Conservation (phyloP, 2,888 invertebrate genomes). For the Tyria jacobaeae region DNA sequence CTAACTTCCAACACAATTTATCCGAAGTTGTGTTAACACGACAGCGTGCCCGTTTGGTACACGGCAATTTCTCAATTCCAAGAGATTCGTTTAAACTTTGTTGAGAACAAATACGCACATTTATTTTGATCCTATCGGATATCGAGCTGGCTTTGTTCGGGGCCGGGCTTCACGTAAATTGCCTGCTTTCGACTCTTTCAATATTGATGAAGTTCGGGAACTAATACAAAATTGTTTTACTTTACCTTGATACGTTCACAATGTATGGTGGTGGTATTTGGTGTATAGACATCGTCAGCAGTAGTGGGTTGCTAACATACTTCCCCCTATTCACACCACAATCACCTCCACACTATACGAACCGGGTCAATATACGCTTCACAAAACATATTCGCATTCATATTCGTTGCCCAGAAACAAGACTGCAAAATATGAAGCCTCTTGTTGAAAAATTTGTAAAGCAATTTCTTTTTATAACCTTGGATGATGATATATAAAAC, state of each 20-base stretch:
- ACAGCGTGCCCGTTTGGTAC: slow-evolving; percentile 11
- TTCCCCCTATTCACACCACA: slow-evolving; percentile 6
- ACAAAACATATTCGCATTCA: slow-evolving; percentile 14
- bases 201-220: slow-evolving; percentile 18
- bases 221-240: slow-evolving; percentile 8
- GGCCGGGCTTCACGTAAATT: slow-evolving; percentile 12
- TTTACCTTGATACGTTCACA: slow-evolving; percentile 3
- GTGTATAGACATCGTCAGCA: neutral
- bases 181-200: slow-evolving; percentile 14
- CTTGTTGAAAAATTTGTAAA: neutral
- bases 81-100: slow-evolving; percentile 21
- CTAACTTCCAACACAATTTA: slow-evolving; percentile 20
- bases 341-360: slow-evolving; percentile 3
- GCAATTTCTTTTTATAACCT: too few relatives aligned
- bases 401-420: slow-evolving; percentile 9
- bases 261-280: slow-evolving; percentile 1
- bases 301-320: neutral
- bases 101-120: slow-evolving; percentile 10
- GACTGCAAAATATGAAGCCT: slow-evolving; percentile 1
- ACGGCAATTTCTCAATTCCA: slow-evolving; percentile 21
- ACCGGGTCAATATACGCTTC: slow-evolving; percentile 17
- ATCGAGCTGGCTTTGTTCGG: slow-evolving; percentile 21
- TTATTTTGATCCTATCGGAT: slow-evolving; percentile 15
- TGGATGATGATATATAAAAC: too few relatives aligned
- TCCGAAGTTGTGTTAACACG: slow-evolving; percentile 14